These are phyloP conservation scores for Leptinotarsa juncta DNA, from an alignment of 2,888 invertebrate genomes.

Conservation along the genomic window DNA sequence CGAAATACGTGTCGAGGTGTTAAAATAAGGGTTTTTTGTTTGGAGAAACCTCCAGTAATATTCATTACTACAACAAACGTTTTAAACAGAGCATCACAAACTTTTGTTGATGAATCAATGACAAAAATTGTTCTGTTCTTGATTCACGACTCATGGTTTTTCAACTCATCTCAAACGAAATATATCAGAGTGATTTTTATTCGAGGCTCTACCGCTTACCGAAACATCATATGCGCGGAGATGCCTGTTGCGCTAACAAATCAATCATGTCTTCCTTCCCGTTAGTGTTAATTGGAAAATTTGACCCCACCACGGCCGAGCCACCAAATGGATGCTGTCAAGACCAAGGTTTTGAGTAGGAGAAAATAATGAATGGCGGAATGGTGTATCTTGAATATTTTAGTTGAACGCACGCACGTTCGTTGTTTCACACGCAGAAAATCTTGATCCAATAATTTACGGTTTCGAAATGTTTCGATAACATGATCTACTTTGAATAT, in stretches of 20 bases:
- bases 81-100: no score
- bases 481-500: background rate
- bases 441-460: background rate
- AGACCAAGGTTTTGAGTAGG: slow-evolving; percentile 10
- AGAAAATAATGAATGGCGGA: slow-evolving; percentile 19
- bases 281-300: slow-evolving; percentile 65
- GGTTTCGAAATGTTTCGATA: background rate
- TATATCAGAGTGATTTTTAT: background rate
- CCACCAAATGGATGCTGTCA: slow-evolving; percentile 17
- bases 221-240: slow-evolving; percentile 28
- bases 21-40: no score
- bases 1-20: no score
- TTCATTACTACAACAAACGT: no score
- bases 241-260: slow-evolving; percentile 58
- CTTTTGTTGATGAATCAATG: no score
- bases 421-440: background rate
- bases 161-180: background rate
- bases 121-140: no score
- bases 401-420: slow-evolving; percentile 11
- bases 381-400: slow-evolving; percentile 16
- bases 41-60: no score
- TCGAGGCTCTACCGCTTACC: slow-evolving; percentile 6
- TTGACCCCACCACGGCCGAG: slow-evolving; percentile 55
- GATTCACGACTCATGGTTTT: background rate
- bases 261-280: slow-evolving; percentile 61